These are phyloP conservation scores for Nautilus pompilius DNA, from an alignment of 1,140 invertebrate genomes.

Conservation along the genomic window DNA sequence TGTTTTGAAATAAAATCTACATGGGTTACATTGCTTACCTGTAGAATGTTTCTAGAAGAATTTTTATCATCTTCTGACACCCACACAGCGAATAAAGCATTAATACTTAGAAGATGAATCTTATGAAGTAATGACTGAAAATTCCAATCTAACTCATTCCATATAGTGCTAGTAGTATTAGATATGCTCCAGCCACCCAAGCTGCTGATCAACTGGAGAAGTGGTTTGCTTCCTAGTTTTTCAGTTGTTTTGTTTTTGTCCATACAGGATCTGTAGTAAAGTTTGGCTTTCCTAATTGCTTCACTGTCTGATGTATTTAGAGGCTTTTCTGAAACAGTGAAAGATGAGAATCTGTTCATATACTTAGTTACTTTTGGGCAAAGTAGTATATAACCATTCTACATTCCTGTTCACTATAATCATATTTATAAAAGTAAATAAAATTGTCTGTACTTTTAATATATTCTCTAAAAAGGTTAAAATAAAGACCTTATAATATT, in stretches of 20 bases:
- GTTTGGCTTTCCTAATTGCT: constrained; percentile 83
- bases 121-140: constrained; percentile 74
- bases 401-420: too few relatives aligned
- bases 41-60: constrained; percentile 81
- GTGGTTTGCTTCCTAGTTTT: constrained; percentile 72
- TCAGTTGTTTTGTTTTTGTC: constrained; percentile 91
- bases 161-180: constrained; percentile 34
- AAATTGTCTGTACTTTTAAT: too few relatives aligned
- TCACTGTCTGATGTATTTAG: constrained; percentile 57
- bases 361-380: too few relatives aligned
- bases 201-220: constrained; percentile 71
- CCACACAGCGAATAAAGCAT: constrained; percentile 72
- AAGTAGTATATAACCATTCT: too few relatives aligned
- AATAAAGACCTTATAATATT: too few relatives aligned
- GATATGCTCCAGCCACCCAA: constrained; percentile 72
- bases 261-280: constrained; percentile 90
- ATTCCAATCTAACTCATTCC: constrained; percentile 66
- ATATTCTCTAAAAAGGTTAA: too few relatives aligned
- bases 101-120: constrained; percentile 79
- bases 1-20: too few relatives aligned
- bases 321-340: constrained; percentile 32
- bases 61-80: constrained; percentile 92
- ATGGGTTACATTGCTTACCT: constrained; percentile 61
- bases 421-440: too few relatives aligned
- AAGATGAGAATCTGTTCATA: too few relatives aligned